These are phyloP conservation scores for Danaus melanippus DNA, from an alignment of 1,140 invertebrate species.

Conservation along the genomic window DNA sequence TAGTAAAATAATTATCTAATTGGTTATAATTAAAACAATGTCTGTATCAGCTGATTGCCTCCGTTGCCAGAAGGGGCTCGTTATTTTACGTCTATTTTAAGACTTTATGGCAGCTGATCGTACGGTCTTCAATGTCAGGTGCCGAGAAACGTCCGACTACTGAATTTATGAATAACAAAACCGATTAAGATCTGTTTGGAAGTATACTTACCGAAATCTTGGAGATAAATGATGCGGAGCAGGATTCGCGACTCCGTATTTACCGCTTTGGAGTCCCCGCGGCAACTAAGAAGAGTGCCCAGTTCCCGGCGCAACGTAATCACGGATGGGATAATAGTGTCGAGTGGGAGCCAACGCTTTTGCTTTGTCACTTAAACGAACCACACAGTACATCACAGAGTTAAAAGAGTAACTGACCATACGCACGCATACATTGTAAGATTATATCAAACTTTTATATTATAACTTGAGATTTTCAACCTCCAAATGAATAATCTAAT, in stretches of 20 bases:
- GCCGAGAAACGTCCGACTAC: constrained; percentile 37
- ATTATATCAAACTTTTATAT: constrained; percentile 30
- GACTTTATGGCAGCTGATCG: constrained; percentile 62
- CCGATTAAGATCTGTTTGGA: constrained; percentile 8
- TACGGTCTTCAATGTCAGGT: constrained; percentile 61
- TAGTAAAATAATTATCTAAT: constrained; percentile 55
- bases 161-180: constrained; percentile 21
- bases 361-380: constrained; percentile 67
- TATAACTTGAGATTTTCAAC: constrained; percentile 30
- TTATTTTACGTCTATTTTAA: constrained; percentile 69
- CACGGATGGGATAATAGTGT: constrained; percentile 67
- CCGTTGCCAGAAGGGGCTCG: constrained; percentile 62
- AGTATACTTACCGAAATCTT: constrained; percentile 63
- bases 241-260: constrained; percentile 67
- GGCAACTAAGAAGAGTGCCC: constrained; percentile 58
- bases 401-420: constrained; percentile 54
- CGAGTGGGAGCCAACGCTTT: constrained; percentile 59
- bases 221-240: constrained; percentile 64
- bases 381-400: constrained; percentile 57
- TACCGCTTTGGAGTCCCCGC: constrained; percentile 66
- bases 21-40: constrained; percentile 61
- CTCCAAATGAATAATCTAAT: constrained; percentile 60
- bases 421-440: constrained; percentile 56
- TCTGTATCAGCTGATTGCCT: constrained; percentile 62
- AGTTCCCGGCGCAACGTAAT: constrained; percentile 63